Conservation (phyloP, 2,113 vertebrate species). For the Anoplopoma fimbria region DNA sequence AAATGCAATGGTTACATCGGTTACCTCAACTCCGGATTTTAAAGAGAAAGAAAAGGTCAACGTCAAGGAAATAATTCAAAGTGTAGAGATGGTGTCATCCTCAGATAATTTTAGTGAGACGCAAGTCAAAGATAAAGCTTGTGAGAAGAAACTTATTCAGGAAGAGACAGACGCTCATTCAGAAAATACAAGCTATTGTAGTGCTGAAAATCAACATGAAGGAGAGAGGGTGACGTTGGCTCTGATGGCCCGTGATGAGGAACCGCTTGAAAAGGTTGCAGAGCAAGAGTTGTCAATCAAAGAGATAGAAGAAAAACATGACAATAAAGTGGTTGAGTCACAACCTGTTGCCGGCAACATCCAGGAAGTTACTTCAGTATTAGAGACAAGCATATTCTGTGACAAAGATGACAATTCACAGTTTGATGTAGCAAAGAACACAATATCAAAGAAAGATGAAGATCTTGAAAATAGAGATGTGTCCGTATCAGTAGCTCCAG, state of each 20-base stretch:
- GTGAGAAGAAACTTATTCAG: constrained; percentile 25
- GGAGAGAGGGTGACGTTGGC: background rate
- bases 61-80: constrained; percentile 26
- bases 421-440: constrained; percentile 39
- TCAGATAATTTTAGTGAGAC: constrained; percentile 44
- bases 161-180: constrained; percentile 19
- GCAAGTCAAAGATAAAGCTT: constrained; percentile 20
- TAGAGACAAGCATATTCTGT: constrained; percentile 27
- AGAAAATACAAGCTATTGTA: constrained; percentile 24
- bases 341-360: constrained; percentile 45
- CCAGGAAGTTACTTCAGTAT: constrained; percentile 55
- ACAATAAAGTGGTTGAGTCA: constrained; percentile 55
- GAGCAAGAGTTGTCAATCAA: constrained; percentile 52
- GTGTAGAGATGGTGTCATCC: constrained; percentile 15
- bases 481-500: constrained; percentile 42
- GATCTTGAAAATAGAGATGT: constrained; percentile 42
- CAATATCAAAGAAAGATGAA: constrained; percentile 42
- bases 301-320: constrained; percentile 47
- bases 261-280: constrained; percentile 12
- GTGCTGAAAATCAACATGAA: constrained; percentile 50
- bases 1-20: constrained; percentile 9
- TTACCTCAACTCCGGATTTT: constrained; percentile 8
- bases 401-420: constrained; percentile 39
- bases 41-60: constrained; percentile 46
- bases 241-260: constrained; percentile 25